Percentiles rank a stretch among this genome's conserved stretches.
Evolutionary conservation across 1,140 invertebrate genomes (phyloP).

Genomic region (Pachyrhynchus sulphureomaculatus): DNA sequence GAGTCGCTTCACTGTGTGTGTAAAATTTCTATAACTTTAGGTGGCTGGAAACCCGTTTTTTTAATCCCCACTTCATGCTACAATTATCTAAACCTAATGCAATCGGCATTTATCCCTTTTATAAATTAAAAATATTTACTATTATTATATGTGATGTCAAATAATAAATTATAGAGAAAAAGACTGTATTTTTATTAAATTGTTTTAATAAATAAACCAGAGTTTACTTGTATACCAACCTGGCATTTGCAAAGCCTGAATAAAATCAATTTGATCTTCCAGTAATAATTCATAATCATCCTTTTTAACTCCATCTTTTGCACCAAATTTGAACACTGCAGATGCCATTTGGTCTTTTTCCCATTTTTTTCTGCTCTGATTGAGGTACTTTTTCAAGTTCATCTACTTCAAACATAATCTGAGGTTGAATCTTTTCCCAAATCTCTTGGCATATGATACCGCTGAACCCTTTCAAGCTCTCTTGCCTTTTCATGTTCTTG

Average conservation of each 20-base stretch:
- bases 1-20: too few relatives aligned
- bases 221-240: too few relatives aligned
- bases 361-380: constrained; percentile 96
- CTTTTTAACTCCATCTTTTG: constrained; percentile 74
- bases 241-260: constrained; percentile 88
- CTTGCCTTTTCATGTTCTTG: constrained; percentile 94
- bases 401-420: constrained; percentile 87
- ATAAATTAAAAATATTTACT: too few relatives aligned
- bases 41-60: too few relatives aligned
- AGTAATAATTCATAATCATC: constrained; percentile 92
- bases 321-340: constrained; percentile 91
- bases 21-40: too few relatives aligned
- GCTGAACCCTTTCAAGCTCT: constrained; percentile 86
- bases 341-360: constrained; percentile 95
- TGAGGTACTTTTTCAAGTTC: constrained; percentile 81
- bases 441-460: constrained; percentile 92
- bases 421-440: constrained; percentile 65
- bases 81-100: too few relatives aligned
- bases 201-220: too few relatives aligned
- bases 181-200: too few relatives aligned
- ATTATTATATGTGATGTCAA: too few relatives aligned
- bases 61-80: too few relatives aligned
- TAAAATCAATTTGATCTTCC: constrained; percentile 97
- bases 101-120: too few relatives aligned
- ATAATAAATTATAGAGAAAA: too few relatives aligned